These are phyloP conservation scores for Spongilla lacustris DNA, from an alignment of 37 sponge, comb jelly and placozoan genomes.

Conservation along the genomic window DNA sequence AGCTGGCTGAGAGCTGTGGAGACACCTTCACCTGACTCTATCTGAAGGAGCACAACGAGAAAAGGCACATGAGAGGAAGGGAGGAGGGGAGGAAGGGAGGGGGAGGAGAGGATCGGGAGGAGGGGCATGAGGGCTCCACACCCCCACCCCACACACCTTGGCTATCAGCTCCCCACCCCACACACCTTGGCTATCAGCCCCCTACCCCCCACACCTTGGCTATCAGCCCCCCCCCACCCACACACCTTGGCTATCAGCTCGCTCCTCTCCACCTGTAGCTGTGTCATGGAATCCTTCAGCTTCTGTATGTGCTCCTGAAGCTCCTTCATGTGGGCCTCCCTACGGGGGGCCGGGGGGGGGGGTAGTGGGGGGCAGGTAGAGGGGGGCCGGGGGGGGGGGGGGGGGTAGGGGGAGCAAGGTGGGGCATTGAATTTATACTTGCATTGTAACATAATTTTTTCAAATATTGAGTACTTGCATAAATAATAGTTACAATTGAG, in stretches of 20 bases:
- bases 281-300: conserved; percentile 45
- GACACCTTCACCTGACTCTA: conserved; percentile 79
- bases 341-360: neutral
- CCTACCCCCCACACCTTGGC: conserved; percentile 47
- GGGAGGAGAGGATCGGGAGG: neutral
- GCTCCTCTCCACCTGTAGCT: conserved; percentile 50
- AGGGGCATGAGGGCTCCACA: too few species aligned
- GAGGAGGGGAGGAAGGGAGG: neutral
- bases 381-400: neutral
- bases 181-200: conserved; percentile 47
- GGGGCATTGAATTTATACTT: too few species aligned
- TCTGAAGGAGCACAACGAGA: conserved; percentile 19
- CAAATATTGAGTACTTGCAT: too few species aligned
- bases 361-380: neutral
- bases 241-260: conserved; percentile 74
- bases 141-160: too few species aligned
- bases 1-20: conserved; percentile 73
- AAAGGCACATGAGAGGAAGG: neutral
- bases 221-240: too few species aligned
- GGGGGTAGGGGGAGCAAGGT: neutral
- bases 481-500: too few species aligned
- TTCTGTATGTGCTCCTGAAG: conserved; percentile 38
- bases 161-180: too few species aligned
- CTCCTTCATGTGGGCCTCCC: conserved; percentile 33
- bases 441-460: too few species aligned